Evolutionary conservation across 1,140 invertebrate genomes (phyloP), one percentile per base, ranked within the genome.

Genomic region (Diachasma alloeum): DNA sequence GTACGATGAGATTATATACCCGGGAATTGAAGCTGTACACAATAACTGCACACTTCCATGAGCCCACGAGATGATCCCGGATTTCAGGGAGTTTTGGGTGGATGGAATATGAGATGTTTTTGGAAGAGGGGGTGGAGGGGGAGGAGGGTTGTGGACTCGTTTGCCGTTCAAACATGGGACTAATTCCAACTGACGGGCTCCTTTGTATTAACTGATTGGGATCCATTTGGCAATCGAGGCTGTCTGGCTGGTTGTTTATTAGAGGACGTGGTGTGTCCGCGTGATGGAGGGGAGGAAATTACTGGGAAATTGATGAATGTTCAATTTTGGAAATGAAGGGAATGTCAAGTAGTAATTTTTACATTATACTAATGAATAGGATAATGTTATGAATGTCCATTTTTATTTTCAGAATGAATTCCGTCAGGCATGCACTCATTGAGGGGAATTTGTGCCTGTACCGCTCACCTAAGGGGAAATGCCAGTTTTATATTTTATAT

Each of bases 11-110:
- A 68, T 68, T 68, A 67, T 67, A 67, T 13, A 67, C 26, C 24
- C 5, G n/a, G n/a, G 59, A 11, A 26, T 63, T 24, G 10, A 63
- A 26, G 24, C 11, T 63, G 24, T 63, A 26, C 17, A 68, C 66
- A 68, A 68, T 68, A 68, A 68, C 31, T 39, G 66, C 17, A 39
- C n/a, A 68, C 36, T 68, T 68, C 36, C 66, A 42, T 68, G 31
- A 39, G 15, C n/a, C 36, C n/a, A 9, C 15, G 31, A 17, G 31
- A 26, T 68, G 66, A 68, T 68, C 66, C 66, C 36, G 66, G 66
- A 68, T 68, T 68, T 37, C 36, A 66, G 17, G 5, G 19, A 24
- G 13, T 15, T 66, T 24, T 66, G 10, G 19, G 1, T 66, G 24
- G 22, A 26, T 66, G 59, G 4, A 31, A 24, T 26, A 26, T 63